Base-by-base conservation (phyloP, 2,888 invertebrate species). In the Pyrgus malvae region DNA sequence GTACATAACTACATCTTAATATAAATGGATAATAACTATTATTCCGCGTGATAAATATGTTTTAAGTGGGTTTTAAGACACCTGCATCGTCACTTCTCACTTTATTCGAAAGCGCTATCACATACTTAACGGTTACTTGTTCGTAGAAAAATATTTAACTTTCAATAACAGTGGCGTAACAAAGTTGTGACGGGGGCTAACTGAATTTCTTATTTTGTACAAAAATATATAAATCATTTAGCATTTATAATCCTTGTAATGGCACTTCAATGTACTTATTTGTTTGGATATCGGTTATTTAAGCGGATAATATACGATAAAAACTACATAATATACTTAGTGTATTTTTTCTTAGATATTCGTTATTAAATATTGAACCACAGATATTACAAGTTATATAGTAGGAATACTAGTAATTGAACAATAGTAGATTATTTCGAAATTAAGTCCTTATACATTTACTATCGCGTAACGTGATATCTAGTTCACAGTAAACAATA, bases 1-100 rank as follows among this genome's bases (percentile, higher is more conserved):
- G 90, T 91, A 91, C 86, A 90, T 90, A 91, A 89, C 90, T 91
- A 91, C 90, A 90, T 79, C 90, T 90, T 90, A 90, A 83, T 82
- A 85, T 83, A 86, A 85, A 86, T 86, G 83, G 82, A 88, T 85
- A 86, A 83, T 85, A 85, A 82, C 84, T 88, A 89, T 86, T 78
- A 76, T 83, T 85, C 83, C 84, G 83, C 83, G 72, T 75, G 86
- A 88, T 89, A 89, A 89, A 90, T 89, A 89, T 84, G 83, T 76
- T 83, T 79, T 79, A 81, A 81, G 79, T 80, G 78, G 79, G 75
- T 79, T 80, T 75, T 76, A 79, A 81, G 82, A 83, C 83, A 81
- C 80, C 76, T 75, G 76, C 76, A 66, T 76, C 71, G 67, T 74
- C 68, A 76, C 72, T 70, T 76, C 72, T 75, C 72, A 67, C 72